A percentile compares a stretch with the other conserved stretches of the same genome.
Evolutionary conservation across 2,888 invertebrate species (phyloP).

Genomic region (Acleris cristana): DNA sequence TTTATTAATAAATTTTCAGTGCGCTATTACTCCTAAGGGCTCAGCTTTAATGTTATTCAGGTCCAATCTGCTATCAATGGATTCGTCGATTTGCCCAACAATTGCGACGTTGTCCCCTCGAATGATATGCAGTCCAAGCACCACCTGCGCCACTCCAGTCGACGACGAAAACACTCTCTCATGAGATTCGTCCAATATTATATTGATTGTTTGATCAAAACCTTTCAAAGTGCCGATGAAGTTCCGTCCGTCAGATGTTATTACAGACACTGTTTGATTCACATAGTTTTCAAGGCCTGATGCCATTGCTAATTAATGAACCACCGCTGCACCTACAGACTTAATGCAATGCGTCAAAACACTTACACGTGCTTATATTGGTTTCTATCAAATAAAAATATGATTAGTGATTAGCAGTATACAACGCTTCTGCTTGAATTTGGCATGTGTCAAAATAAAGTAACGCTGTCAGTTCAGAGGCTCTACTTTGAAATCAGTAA

Average conservation of each 20-base stretch:
- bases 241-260: conserved; percentile 97
- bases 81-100: conserved; percentile 93
- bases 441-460: too few species aligned
- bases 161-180: conserved; percentile 98
- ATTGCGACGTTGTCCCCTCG: conserved; percentile 98
- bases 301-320: conserved; percentile 84
- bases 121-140: conserved; percentile 98
- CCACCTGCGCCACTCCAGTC: conserved; percentile 93
- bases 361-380: neutral
- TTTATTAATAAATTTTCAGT: conserved; percentile 71
- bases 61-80: conserved; percentile 91
- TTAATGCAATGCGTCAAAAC: neutral
- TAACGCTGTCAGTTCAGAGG: too few species aligned
- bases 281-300: conserved; percentile 94
- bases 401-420: too few species aligned
- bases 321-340: neutral
- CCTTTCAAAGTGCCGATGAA: conserved; percentile 99
- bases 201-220: conserved; percentile 99
- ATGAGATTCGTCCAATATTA: conserved; percentile 98
- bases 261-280: conserved; percentile 96
- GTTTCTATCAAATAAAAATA: too few species aligned
- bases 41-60: conserved; percentile 92
- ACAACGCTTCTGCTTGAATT: neutral
- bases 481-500: too few species aligned
- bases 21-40: conserved; percentile 91